Base-by-base conservation (phyloP, 2,113 vertebrate species). In the Lepidothrix coronata region DNA sequence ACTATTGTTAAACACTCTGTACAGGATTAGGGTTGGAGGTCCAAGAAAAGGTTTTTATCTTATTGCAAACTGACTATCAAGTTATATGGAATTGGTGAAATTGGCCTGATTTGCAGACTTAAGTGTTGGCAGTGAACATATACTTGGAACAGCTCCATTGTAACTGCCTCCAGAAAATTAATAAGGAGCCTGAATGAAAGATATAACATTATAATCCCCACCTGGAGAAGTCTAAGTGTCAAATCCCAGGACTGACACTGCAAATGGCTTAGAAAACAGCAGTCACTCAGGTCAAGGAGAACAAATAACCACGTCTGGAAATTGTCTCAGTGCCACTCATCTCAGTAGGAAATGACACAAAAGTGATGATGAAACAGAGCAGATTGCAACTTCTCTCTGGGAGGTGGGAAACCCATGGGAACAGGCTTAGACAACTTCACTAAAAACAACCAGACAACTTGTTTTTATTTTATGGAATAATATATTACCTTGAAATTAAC, bases 321-420 rank as follows among this genome's bases (percentile, higher is more conserved):
- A 93, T 85, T 92, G 92, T 97, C 93, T 94, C 15, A 1, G 76
- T 96, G 92, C 84, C 96, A 97, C 91, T 96, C 96, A 96, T 96
- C 96, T 96, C 76, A 0, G 86, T 95, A 94, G 95, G 96, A 97
- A 97, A 96, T 85, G 95, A 85, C 92, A 92, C 76, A 89, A 96
- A 96, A 97, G 96, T 52, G 96, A 93, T 87, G 94, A 96, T 87
- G 95, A 97, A 94, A 96, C 88, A 94, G 86, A 94, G 73, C 96
- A 97, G 96, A 97, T 87, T 96, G 81, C 89, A 85, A 85, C 70
- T 75, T 96, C 96, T 89, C 93, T 73, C 27, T 95, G 93, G 95
- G 96, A 96, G 95, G 94, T 73, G 70, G 58, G 62, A 41, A 92
- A 23, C 92, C 68, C 73, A 73, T 73, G 96, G 95, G 95, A 96